Evolutionary conservation across 2,113 vertebrate species (phyloP), one percentile per base, ranked within the genome.

Genomic region (Hepsetus odoe): DNA sequence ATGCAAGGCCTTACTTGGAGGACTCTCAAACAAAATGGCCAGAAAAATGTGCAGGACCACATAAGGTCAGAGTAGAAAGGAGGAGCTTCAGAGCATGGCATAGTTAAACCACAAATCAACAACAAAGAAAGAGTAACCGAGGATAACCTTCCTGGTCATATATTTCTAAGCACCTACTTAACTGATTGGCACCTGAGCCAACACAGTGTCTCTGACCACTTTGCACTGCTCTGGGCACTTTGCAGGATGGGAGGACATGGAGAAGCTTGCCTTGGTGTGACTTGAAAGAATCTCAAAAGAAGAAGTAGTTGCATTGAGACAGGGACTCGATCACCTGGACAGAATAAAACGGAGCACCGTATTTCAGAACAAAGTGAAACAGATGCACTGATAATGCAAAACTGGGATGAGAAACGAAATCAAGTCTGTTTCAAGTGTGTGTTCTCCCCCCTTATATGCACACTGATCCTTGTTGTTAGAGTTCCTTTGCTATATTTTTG

Each of bases 401-500:
- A 62, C 68, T 49, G 74, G 81, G 79, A 80, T 58, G 77, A 64
- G 61, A 67, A 40, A 76, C 66, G 64, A 84, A 73, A 84, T 82
- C 75, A 76, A 74, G 66, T 83, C 74, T 77, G 78, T 82, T 83
- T 77, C 61, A 38, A 74, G 61, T 78, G 84, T 81, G 61, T 77
- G 72, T 82, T 62, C 24, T 74, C 46, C 30, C 62, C 82, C 77
- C 67, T 83, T 74, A 83, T 81, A 86, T 86, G 86, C 87, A 90
- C 86, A 87, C 72, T 82, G 80, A 85, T 84, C 86, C 76, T 85
- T 84, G 85, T 80, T 85, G 80, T 90, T 91, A 88, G 88, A 86
- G 81, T 92, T 94, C 69, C 81, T 91, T 93, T 92, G 90, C 86
- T 93, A 87, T 93, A 94, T 94, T 94, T 94, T 93, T 93, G 86